Base-by-base conservation (phyloP, 2,888 invertebrate genomes). In the Hedya salicella region DNA sequence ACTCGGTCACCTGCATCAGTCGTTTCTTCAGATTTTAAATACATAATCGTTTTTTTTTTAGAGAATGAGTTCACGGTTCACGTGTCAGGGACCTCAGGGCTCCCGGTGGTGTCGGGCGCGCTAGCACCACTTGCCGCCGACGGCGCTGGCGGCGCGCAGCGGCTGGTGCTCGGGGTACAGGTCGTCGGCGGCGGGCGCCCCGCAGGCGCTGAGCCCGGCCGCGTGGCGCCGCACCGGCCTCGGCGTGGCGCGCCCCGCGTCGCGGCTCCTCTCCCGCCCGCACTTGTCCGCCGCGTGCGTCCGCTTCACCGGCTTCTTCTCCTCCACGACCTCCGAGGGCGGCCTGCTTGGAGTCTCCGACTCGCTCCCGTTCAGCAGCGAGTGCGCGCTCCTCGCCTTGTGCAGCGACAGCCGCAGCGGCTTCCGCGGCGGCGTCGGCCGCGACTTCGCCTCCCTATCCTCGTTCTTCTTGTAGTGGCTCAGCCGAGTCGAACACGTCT, bases 351-450 rank as follows among this genome's bases (percentile, higher is more conserved):
- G 76, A 11, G 82, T 75, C 75, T 94, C 95, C 13, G 87, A 80
- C 70, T 89, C 90, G 75, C 86, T 85, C 30, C 90, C 89, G 75
- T 84, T 84, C 52, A 86, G 75, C 17, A 96, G 94, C 0, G 96
- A 96, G 78, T 96, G 96, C 54, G 96, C 93, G 83, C 97, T 97
- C 69, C 96, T 95, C 0, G 97, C 96, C 74, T 97, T 94, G 80
- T 97, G 97, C 56, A 97, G 86, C 0, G 97, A 97, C 44, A 97
- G 87, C 9, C 97, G 93, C 54, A 97, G 85, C 0, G 97, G 97
- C 80, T 97, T 97, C 76, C 97, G 96, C 17, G 97, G 97, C 3
- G 97, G 97, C 13, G 95, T 95, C 0, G 97, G 97, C 62, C 96
- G 91, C 2, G 94, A 90, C 69, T 93, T 94, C 8, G 78, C 80